These are phyloP conservation scores for Peribatodes rhomboidaria DNA, from an alignment of 2,888 invertebrate species.

Conservation along the genomic window DNA sequence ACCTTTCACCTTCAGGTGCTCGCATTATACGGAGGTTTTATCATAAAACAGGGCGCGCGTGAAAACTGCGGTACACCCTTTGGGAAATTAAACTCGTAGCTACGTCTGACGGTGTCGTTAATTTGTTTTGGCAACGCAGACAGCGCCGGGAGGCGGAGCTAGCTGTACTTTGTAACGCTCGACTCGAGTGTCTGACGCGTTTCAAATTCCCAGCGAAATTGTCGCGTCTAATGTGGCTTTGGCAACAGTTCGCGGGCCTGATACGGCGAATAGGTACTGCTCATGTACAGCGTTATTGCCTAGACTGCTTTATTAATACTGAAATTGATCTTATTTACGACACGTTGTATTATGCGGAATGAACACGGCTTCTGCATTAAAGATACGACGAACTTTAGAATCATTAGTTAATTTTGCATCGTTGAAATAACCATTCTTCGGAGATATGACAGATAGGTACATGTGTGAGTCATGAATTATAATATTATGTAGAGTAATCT, in stretches of 20 bases:
- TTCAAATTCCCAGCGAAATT: constrained; percentile 47
- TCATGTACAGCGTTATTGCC: constrained; percentile 29
- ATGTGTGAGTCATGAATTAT: no score
- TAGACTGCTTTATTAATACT: constrained; percentile 35
- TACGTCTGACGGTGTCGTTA: constrained; percentile 68
- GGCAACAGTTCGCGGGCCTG: constrained; percentile 38
- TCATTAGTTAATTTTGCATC: not conserved
- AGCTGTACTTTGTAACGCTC: constrained; percentile 49
- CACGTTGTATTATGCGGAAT: constrained; percentile 11
- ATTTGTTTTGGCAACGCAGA: constrained; percentile 74
- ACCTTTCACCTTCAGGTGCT: constrained; percentile 48
- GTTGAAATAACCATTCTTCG: not conserved
- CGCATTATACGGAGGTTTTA: constrained; percentile 53
- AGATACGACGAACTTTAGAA: not conserved
- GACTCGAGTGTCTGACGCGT: constrained; percentile 45
- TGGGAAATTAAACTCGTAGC: constrained; percentile 81
- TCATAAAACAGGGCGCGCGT: constrained; percentile 58
- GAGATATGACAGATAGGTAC: no score
- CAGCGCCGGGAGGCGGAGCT: constrained; percentile 46
- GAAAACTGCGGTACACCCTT: constrained; percentile 69
- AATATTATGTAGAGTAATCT: not conserved
- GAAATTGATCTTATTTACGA: constrained; percentile 32
- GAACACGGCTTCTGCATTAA: not conserved
- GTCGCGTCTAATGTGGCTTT: constrained; percentile 47
- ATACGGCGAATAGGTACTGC: constrained; percentile 41